Percentiles rank a stretch among this genome's conserved stretches.
phyloP scores from a whole-genome alignment of 2,797 vertebrate genomes.

The Crocidura indochinensis region DNA sequence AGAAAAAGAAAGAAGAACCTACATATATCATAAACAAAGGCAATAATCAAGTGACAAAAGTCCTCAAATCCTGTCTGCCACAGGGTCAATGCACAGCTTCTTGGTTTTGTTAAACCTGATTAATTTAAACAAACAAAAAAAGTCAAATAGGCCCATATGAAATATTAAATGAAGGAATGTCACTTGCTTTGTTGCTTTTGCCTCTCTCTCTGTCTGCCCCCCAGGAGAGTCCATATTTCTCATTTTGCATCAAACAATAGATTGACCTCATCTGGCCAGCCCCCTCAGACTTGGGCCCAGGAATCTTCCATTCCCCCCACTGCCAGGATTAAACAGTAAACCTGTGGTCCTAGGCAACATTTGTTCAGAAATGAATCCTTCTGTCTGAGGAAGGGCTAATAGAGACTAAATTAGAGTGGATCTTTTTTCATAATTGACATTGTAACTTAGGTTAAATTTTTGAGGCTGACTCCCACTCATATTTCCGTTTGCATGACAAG shows the following conservation, averaged over 20 bases:
- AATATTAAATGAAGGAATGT: not conserved
- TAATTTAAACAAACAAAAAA: slow-evolving; percentile 17
- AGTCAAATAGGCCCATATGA: not conserved
- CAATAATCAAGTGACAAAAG: not conserved
- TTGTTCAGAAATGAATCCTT: not conserved
- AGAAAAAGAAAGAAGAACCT: slow-evolving; percentile 24
- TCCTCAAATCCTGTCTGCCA: not conserved
- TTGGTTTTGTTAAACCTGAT: not conserved
- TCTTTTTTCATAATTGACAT: slow-evolving; percentile 23
- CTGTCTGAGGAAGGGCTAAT: not conserved
- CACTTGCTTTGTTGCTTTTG: not conserved
- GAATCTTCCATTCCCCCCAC: too few relatives aligned
- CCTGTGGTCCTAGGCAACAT: not conserved
- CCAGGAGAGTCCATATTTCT: not conserved
- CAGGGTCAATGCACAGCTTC: not conserved
- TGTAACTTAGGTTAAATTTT: not conserved
- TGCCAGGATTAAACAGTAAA: not conserved
- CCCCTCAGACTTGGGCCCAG: not conserved
- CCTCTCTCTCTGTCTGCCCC: not conserved
- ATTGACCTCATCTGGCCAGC: not conserved
- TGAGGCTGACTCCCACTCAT: not conserved
- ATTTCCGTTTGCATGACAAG: not conserved
- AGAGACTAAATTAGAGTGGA: not conserved
- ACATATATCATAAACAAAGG: slow-evolving; percentile 14
- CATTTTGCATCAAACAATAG: not conserved